These are phyloP conservation scores for Chrysogorgia sp. DNA, from an alignment of 92 coral and sea anemone species.

Conservation along the genomic window DNA sequence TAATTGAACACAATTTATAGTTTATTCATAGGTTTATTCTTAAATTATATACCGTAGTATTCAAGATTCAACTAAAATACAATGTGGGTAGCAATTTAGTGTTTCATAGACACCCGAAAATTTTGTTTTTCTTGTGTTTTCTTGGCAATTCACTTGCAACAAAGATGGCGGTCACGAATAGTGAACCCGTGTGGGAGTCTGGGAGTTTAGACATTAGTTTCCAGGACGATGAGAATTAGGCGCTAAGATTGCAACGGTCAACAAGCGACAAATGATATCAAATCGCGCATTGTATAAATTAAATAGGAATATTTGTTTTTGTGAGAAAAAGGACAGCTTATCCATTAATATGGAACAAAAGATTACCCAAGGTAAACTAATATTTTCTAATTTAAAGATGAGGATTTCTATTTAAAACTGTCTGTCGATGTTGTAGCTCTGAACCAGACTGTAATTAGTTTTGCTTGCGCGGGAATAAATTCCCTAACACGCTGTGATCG, in stretches of 20 bases:
- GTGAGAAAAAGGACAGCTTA: neutral
- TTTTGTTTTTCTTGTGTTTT: no score
- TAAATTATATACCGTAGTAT: neutral
- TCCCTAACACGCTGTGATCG: no score
- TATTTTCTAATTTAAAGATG: neutral
- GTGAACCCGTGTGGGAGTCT: neutral
- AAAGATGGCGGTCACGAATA: neutral
- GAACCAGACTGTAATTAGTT: no score
- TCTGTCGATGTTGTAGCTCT: neutral
- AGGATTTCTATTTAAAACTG: neutral
- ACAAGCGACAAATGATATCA: no score
- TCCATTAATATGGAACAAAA: neutral
- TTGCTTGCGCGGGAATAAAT: no score
- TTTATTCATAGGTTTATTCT: neutral
- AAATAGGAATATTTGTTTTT: no score
- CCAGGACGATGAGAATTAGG: neutral
- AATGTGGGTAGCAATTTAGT: neutral
- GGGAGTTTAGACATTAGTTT: neutral
- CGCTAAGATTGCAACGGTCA: neutral
- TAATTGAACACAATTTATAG: neutral
- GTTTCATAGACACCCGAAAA: neutral
- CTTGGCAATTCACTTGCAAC: no score
- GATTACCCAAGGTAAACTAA: neutral
- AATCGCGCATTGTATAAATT: no score
- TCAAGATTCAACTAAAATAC: neutral